phyloP scores from a whole-genome alignment of 2,113 vertebrate species.

The Microtus montanus region DNA sequence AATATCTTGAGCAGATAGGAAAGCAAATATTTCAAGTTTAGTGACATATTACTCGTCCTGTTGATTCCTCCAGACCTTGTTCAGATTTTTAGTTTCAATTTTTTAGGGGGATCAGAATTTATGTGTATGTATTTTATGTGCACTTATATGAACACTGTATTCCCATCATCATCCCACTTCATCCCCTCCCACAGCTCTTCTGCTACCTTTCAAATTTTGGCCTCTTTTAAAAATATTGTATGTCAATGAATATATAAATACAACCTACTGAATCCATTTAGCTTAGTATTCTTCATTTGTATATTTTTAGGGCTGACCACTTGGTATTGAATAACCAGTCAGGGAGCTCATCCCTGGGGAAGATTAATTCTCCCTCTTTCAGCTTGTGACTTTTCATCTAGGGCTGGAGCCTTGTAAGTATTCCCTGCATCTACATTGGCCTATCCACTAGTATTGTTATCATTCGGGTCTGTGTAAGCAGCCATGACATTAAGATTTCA shows the following conservation, averaged over 20 bases:
- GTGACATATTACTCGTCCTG: background rate
- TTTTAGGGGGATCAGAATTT: background rate
- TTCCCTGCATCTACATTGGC: background rate
- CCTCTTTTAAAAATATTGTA: too few species aligned
- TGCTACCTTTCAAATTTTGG: too few species aligned
- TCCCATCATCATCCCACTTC: background rate
- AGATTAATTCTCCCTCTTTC: too few species aligned
- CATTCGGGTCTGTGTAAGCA: background rate
- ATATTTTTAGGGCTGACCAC: background rate
- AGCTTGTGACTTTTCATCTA: background rate
- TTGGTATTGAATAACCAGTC: background rate
- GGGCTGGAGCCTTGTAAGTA: background rate
- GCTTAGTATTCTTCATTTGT: background rate
- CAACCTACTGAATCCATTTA: background rate
- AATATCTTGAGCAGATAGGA: background rate
- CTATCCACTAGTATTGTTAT: background rate
- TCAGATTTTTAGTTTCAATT: background rate
- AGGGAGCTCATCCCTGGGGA: background rate
- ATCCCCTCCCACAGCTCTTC: background rate
- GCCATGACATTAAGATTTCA: background rate
- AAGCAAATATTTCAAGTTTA: background rate
- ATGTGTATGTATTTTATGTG: background rate
- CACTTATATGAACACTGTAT: background rate
- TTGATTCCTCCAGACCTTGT: background rate
- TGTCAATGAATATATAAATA: too few species aligned